These are phyloP conservation scores for Dermatophagoides farinae DNA, from an alignment of 1,140 invertebrate genomes.

Conservation along the genomic window DNA sequence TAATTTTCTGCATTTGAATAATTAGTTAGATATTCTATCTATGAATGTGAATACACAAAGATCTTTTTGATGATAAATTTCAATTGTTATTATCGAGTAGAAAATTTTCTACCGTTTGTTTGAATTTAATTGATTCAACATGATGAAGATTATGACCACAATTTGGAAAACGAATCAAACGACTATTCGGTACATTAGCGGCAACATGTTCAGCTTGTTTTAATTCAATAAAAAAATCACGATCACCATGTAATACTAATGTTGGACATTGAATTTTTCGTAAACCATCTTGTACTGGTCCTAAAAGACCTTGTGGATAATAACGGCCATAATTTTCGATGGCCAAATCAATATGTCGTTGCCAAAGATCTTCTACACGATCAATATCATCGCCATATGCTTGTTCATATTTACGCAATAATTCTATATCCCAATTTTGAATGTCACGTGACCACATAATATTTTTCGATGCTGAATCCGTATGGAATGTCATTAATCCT, in stretches of 20 bases:
- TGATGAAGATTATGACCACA: constrained; percentile 13
- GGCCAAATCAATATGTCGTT: not conserved
- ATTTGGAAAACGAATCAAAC: constrained; percentile 10
- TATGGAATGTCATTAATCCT: constrained; percentile 29
- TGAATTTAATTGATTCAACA: constrained; percentile 2
- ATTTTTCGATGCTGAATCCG: not conserved
- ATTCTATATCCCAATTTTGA: not conserved
- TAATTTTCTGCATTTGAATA: too few species aligned
- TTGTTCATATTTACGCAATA: not conserved
- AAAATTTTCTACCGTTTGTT: constrained; percentile 10
- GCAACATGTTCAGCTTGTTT: constrained; percentile 8
- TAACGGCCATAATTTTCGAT: not conserved
- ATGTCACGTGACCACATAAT: constrained; percentile 3
- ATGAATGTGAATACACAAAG: too few species aligned
- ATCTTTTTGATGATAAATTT: too few species aligned
- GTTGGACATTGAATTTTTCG: not conserved
- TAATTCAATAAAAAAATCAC: constrained; percentile 9
- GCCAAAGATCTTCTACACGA: not conserved
- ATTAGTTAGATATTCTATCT: too few species aligned
- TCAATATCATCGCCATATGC: constrained; percentile 3
- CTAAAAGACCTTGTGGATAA: not conserved
- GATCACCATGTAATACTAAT: not conserved
- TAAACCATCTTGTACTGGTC: not conserved
- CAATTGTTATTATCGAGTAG: constrained; percentile 14
- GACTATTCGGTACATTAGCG: not conserved